Conservation (phyloP, 64 coral and sea anemone genomes). For the Porites lutea region DNA sequence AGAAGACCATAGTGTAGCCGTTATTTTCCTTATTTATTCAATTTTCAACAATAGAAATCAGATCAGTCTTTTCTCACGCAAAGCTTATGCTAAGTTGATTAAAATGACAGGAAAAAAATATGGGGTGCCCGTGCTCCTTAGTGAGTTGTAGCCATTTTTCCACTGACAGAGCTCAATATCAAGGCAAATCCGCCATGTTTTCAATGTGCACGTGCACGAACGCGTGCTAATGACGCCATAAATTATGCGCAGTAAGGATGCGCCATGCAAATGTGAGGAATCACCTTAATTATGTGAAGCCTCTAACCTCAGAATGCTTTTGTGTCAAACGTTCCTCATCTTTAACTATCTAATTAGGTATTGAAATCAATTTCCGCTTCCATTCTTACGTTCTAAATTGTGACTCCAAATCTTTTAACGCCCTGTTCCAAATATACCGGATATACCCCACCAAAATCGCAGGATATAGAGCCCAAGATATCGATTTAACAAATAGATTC, state of each 20-base stretch:
- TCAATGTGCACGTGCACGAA: background rate
- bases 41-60: slow-evolving; percentile 53
- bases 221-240: background rate
- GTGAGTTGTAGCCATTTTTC: background rate
- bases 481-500: no score
- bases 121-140: slow-evolving; percentile 21
- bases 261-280: no score
- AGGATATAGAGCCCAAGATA: no score
- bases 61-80: slow-evolving; percentile 48
- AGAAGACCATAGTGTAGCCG: slow-evolving; percentile 9
- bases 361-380: no score
- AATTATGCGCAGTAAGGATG: slow-evolving; percentile 12
- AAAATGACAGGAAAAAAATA: slow-evolving; percentile 48
- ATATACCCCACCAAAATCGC: no score
- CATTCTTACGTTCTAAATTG: no score
- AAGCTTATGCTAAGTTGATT: slow-evolving; percentile 47
- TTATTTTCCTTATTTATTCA: slow-evolving; percentile 44
- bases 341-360: no score
- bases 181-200: background rate
- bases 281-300: background rate
- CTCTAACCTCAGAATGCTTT: no score
- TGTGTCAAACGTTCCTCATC: no score
- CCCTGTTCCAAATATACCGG: no score
- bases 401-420: no score
- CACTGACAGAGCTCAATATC: background rate